A percentile compares a stretch with the other conserved stretches of the same genome.
phyloP scores from a whole-genome alignment of 2,113 vertebrate species.

The Pelecanus crispus region DNA sequence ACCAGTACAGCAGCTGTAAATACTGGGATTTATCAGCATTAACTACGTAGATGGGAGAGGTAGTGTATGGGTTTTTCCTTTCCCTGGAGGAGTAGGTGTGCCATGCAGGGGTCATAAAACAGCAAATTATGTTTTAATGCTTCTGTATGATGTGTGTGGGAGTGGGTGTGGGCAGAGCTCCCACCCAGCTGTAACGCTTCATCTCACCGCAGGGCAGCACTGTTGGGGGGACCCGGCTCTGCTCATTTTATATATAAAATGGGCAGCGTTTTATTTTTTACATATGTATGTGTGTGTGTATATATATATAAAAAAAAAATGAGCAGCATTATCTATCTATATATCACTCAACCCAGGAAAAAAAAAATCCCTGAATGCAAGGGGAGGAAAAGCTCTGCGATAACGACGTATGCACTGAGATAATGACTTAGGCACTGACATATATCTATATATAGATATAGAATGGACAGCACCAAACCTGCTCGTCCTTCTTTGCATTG shows the following conservation, averaged over 20 bases:
- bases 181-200: neutral
- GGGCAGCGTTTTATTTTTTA: neutral
- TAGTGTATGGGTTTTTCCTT: neutral
- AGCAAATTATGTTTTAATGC: neutral
- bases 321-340: neutral
- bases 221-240: rapidly evolving
- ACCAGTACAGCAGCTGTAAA: neutral
- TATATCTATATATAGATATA: neutral
- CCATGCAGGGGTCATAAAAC: neutral
- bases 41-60: neutral
- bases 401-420: neutral
- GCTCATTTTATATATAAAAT: neutral
- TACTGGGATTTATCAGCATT: neutral
- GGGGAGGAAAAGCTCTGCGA: neutral
- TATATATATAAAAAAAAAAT: neutral
- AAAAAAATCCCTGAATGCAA: neutral
- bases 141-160: rapidly evolving
- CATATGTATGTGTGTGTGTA: no score
- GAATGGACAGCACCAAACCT: neutral
- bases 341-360: neutral
- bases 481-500: neutral
- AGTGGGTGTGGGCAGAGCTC: neutral
- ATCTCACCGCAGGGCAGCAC: neutral
- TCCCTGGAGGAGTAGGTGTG: neutral
- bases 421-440: no score